A percentile compares a stretch with the other conserved stretches of the same genome.
These are phyloP conservation scores for Drosophila seclusa DNA, from an alignment of 2,888 invertebrate genomes.

Conservation along the genomic window DNA sequence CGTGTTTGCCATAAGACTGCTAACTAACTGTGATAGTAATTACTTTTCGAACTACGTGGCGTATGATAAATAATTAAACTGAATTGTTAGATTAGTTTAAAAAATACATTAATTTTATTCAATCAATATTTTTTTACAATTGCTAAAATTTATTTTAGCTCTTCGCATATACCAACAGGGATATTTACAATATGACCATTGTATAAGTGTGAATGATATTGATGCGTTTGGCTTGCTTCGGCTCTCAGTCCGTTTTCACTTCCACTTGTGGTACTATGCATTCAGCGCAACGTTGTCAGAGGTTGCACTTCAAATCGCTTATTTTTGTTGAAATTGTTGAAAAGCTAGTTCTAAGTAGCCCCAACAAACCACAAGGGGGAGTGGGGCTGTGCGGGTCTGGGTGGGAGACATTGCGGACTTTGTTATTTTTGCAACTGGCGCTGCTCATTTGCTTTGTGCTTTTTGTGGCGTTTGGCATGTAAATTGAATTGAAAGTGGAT, in stretches of 20 bases:
- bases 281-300: conserved; percentile 53
- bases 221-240: neutral
- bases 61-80: neutral
- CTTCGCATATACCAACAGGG: neutral
- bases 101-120: neutral
- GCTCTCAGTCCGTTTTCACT: neutral
- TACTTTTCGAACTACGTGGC: neutral
- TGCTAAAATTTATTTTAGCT: neutral
- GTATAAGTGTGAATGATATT: conserved; percentile 46
- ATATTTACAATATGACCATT: neutral
- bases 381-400: neutral
- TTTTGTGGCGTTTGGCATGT: conserved; percentile 69
- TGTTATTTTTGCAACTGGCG: conserved; percentile 69
- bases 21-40: neutral
- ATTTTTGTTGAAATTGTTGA: conserved; percentile 61
- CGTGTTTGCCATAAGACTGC: neutral
- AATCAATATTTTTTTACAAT: neutral
- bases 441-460: conserved; percentile 74
- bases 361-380: conserved; percentile 23
- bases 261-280: conserved; percentile 7
- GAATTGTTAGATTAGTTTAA: neutral
- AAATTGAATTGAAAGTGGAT: conserved; percentile 77
- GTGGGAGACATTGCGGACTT: conserved; percentile 24
- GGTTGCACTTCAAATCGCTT: conserved; percentile 40
- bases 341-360: conserved; percentile 77